A percentile compares a stretch with the other conserved stretches of the same genome.
Evolutionary conservation across 2,888 invertebrate genomes (phyloP).

Genomic region (Disparrhopalites patrizii): DNA sequence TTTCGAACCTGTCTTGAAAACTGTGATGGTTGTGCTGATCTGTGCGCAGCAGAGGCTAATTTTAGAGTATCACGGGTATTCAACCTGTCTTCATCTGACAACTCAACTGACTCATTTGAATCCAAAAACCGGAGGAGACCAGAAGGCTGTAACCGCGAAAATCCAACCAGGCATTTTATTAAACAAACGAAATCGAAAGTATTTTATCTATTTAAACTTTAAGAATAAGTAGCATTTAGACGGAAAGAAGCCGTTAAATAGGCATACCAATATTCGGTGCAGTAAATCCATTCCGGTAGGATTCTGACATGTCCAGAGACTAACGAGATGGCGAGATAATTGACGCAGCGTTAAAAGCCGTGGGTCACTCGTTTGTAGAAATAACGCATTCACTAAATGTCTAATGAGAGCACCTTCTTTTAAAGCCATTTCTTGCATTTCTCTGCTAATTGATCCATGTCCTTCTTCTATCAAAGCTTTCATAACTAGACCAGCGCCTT

Average conservation of each 20-base stretch:
- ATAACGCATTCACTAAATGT: constrained; percentile 86
- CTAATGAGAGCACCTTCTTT: constrained; percentile 94
- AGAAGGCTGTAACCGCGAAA: constrained; percentile 66
- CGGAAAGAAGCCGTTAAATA: not conserved
- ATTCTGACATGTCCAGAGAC: constrained; percentile 94
- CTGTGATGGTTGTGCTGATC: constrained; percentile 40
- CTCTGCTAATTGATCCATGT: constrained; percentile 79
- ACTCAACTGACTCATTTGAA: constrained; percentile 77
- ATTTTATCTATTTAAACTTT: not conserved
- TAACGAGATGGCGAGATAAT: constrained; percentile 87
- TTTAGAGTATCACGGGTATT: constrained; percentile 90
- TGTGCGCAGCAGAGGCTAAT: constrained; percentile 61
- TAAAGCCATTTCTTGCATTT: constrained; percentile 92
- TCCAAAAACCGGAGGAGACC: constrained; percentile 87
- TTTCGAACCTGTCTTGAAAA: constrained; percentile 46
- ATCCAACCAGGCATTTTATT: not conserved
- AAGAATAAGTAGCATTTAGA: not conserved
- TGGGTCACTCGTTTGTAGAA: constrained; percentile 70
- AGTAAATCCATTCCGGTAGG: constrained; percentile 83
- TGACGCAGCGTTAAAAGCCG: constrained; percentile 81
- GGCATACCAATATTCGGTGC: constrained; percentile 75
- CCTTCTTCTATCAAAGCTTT: constrained; percentile 98
- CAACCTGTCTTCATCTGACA: constrained; percentile 59
- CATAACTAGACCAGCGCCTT: constrained; percentile 96
- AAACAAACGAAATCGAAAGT: not conserved